Evolutionary conservation across 2,888 invertebrate genomes (phyloP).

Genomic region (Tanytarsus gracilentus): DNA sequence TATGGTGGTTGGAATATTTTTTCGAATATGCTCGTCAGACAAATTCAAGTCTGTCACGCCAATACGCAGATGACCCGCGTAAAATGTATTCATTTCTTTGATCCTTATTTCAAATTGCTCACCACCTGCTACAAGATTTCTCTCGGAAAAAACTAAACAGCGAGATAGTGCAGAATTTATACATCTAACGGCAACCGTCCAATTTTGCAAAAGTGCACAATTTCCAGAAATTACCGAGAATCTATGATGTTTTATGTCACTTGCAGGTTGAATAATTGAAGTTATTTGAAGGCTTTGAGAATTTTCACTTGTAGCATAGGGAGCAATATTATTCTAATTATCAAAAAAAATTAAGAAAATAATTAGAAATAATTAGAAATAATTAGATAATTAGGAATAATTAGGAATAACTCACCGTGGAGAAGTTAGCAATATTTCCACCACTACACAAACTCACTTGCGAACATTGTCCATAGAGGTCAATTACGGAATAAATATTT

Average conservation of each 20-base stretch:
- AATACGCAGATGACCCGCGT: conserved; percentile 52
- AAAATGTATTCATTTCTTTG: conserved; percentile 40
- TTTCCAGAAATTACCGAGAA: conserved; percentile 43
- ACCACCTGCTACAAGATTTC: conserved; percentile 40
- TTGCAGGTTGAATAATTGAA: conserved; percentile 48
- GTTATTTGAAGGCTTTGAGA: conserved; percentile 50
- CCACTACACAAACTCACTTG: conserved; percentile 56
- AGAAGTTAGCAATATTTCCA: conserved; percentile 36
- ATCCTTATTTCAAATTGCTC: conserved; percentile 43
- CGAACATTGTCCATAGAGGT: conserved; percentile 89
- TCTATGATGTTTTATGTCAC: conserved; percentile 41
- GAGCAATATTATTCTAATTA: no score
- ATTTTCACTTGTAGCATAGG: conserved; percentile 46
- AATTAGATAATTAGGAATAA: no score
- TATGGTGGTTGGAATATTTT: conserved; percentile 56
- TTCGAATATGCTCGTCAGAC: conserved; percentile 53
- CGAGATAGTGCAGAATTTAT: conserved; percentile 40
- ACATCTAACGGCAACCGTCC: conserved; percentile 41
- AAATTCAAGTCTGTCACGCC: conserved; percentile 67
- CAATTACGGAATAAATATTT: conserved; percentile 87
- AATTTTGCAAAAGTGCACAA: conserved; percentile 41
- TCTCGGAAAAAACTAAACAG: conserved; percentile 42
- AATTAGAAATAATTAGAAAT: no score
- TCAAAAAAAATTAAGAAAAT: no score
- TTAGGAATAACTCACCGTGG: no score